Base-by-base conservation (phyloP, 2,797 vertebrate genomes). In the Steatocranus sp. region DNA sequence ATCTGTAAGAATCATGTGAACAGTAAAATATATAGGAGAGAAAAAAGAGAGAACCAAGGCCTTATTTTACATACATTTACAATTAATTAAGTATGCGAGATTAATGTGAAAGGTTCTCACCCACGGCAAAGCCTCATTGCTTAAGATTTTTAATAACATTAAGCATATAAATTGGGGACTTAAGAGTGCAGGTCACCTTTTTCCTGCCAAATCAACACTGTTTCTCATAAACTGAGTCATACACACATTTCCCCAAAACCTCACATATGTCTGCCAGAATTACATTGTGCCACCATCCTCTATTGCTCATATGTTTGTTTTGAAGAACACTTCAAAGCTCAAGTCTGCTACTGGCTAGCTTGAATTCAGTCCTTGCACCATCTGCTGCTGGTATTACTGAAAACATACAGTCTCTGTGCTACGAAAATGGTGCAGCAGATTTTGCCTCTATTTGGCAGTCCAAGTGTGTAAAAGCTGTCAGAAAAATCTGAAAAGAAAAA, bases 321-420 rank as follows among this genome's bases (percentile, higher is more conserved):
- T 86, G 78, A 88, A 81, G 75, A 84, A 32, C 23, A 75, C 84
- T 76, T 81, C 78, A 88, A 89, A 91, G 85, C 75, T 76, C 3
- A 20, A 25, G 46, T 86, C 82, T 77, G 38, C 66, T 34, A 63
- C 61, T 48, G 76, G 84, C 81, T 51, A 74, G 68, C 36, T 20
- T 76, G 50, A 48, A 83, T 82, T 85, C 74, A 78, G 41, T 70
- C 36, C 27, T 8, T 78, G 14, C 75, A 78, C 88, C 87, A 88
- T 87, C 83, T 92, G 84, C 70, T 87, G 81, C 79, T 54, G 78
- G 41, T 81, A 38, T 76, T 36, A 53, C 53, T 76, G 75, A 86
- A 80, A 79, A 18, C 46, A 17, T 27, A 51, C 66, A 18, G 54
- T 36, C 32, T 51, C 79, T 63, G 75, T 76, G 50, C 41, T 36